These are phyloP conservation scores for Drosophila teissieri DNA, from an alignment of 1,140 invertebrate species.

Conservation along the genomic window DNA sequence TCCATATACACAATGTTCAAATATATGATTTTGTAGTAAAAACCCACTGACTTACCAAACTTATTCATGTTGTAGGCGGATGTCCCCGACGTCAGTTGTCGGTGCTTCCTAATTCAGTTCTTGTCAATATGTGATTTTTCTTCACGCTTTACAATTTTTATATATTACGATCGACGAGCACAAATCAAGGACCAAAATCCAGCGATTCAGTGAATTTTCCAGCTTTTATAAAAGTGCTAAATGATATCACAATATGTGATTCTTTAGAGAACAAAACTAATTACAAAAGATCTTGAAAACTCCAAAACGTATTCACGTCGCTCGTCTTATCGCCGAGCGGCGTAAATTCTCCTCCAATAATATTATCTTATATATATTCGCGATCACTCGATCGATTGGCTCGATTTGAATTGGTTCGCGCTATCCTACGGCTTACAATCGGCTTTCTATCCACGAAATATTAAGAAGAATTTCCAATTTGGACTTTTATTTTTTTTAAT, in stretches of 20 bases:
- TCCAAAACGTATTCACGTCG: slow-evolving; percentile 63
- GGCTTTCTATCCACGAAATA: slow-evolving; percentile 67
- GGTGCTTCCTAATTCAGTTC: background rate
- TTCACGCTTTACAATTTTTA: slow-evolving; percentile 41
- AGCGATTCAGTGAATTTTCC: slow-evolving; percentile 28
- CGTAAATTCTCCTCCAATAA: slow-evolving; percentile 51
- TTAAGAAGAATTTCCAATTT: slow-evolving; percentile 70
- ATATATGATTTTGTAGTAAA: slow-evolving; percentile 32
- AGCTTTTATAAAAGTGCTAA: slow-evolving; percentile 43
- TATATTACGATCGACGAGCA: slow-evolving; percentile 27
- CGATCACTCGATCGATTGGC: slow-evolving; percentile 46
- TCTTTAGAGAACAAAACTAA: slow-evolving; percentile 59
- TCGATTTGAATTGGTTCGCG: slow-evolving; percentile 26
- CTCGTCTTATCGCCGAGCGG: slow-evolving; percentile 57
- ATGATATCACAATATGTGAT: slow-evolving; percentile 37
- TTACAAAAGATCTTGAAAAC: slow-evolving; percentile 61
- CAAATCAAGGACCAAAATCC: slow-evolving; percentile 38
- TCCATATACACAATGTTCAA: slow-evolving; percentile 40
- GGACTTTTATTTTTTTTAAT: slow-evolving; percentile 71
- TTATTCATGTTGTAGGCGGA: slow-evolving; percentile 64
- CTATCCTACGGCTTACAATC: slow-evolving; percentile 35
- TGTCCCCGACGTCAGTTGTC: slow-evolving; percentile 2
- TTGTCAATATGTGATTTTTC: slow-evolving; percentile 13
- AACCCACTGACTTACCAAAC: slow-evolving; percentile 55
- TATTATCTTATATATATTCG: slow-evolving; percentile 50